Evolutionary conservation across 2,797 vertebrate genomes (phyloP), one percentile per base, ranked within the genome.

Genomic region (Cryptoprocta ferox): DNA sequence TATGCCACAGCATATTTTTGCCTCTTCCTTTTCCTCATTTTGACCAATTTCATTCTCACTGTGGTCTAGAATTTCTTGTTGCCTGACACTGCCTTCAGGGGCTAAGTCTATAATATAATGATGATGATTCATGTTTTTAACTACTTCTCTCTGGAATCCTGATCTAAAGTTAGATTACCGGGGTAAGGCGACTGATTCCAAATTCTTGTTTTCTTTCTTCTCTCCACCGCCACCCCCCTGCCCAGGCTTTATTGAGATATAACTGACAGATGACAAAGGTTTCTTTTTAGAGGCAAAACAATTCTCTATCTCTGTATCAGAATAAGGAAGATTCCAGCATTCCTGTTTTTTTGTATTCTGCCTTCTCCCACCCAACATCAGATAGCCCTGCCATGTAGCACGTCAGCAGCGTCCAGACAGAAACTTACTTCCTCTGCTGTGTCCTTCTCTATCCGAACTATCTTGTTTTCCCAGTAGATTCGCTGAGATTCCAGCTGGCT

Each of bases 381-480:
- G 50, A 59, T 0, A 56, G 15, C 30, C 71, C 28, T 53, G 59
- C 73, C 73, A 70, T 0, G 0, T 37, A 68, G 39, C 63, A 79
- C 15, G 32, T 81, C 16, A 30, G 76, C 42, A 59, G 61, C 28
- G 28, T 56, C 76, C 79, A 65, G 88, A 19, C 45, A 80, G 50
- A 95, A 85, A 97, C 98, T 99, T 98, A 99, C 99, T 99, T 99
- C 99, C 96, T 99, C 99, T 2, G 99, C 99, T 0, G 99, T 99
- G 97, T 99, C 99, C 97, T 99, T 99, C 98, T 99, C 99, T 98
- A 99, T 99, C 50, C 99, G 99, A 66, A 99, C 99, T 0, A 99
- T 99, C 99, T 99, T 99, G 97, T 99, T 99, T 98, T 99, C 99
- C 99, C 99, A 99, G 96, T 99, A 99, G 97, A 99, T 99, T 63